Percentiles rank a stretch among this genome's conserved stretches.
Conservation (phyloP, 2,113 vertebrate genomes). For the Colinus virginianus region DNA sequence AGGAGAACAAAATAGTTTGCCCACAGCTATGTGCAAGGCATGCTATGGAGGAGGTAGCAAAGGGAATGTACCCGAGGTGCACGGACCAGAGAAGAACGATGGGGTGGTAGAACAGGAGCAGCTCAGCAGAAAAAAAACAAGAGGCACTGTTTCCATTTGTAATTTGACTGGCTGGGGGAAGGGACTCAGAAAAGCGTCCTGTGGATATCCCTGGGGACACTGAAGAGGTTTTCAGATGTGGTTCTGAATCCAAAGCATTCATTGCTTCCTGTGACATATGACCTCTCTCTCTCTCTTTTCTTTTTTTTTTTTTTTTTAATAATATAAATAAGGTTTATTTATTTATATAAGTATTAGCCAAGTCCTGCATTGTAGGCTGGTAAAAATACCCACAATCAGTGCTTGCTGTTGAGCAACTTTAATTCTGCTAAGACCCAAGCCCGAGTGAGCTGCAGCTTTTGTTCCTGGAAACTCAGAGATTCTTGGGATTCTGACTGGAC, state of each 20-base stretch:
- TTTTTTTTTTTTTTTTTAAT: neutral
- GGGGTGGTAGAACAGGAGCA: neutral
- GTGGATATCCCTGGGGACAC: constrained; percentile 8
- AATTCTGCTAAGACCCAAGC: constrained; percentile 14
- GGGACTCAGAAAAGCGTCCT: constrained; percentile 28
- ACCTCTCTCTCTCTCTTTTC: neutral
- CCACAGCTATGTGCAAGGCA: neutral
- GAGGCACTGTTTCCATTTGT: constrained; percentile 30
- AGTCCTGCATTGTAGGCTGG: constrained; percentile 31
- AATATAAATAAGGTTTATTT: constrained; percentile 55
- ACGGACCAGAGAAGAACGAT: neutral
- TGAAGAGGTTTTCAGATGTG: constrained; percentile 57
- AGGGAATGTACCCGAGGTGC: neutral
- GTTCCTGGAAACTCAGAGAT: constrained; percentile 49
- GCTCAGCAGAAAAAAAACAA: constrained; percentile 17
- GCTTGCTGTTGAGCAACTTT: constrained; percentile 30
- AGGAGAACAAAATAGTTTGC: neutral
- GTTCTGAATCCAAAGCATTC: constrained; percentile 52
- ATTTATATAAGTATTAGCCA: constrained; percentile 61
- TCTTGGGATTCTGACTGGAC: constrained; percentile 39
- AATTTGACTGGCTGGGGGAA: constrained; percentile 18
- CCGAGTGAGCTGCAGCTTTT: constrained; percentile 46
- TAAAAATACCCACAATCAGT: neutral
- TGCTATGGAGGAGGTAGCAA: neutral
- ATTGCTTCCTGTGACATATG: constrained; percentile 16